A percentile compares a stretch with the other conserved stretches of the same genome.
Evolutionary conservation across 2,888 invertebrate species (phyloP).

Genomic region (Pristionchus mayeri): DNA sequence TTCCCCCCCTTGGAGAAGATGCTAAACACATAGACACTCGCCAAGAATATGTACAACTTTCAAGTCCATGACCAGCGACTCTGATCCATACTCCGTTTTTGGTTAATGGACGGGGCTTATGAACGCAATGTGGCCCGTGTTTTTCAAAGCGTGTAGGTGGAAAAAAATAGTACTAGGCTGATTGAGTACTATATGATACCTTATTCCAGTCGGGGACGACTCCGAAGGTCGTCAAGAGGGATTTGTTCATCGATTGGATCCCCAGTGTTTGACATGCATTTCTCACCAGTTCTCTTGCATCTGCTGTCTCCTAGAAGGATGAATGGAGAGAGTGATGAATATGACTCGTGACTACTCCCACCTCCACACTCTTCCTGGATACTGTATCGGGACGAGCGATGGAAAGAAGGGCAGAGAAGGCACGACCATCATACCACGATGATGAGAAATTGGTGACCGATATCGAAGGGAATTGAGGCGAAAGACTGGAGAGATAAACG

Average conservation of each 20-base stretch:
- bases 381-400: constrained; percentile 15
- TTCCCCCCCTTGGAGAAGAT: no score
- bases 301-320: neutral
- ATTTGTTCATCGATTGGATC: constrained; percentile 20
- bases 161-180: neutral
- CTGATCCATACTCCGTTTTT: no score
- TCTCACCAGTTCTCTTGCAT: neutral
- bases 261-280: neutral
- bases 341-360: neutral
- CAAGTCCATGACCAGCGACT: no score
- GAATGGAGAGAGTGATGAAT: neutral
- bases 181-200: no score
- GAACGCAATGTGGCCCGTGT: no score
- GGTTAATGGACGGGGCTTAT: no score
- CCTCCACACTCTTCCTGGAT: constrained; percentile 25
- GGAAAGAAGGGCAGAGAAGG: neutral
- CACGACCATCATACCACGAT: constrained; percentile 38
- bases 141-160: no score
- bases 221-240: neutral
- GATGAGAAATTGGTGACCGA: constrained; percentile 44
- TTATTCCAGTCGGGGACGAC: constrained; percentile 13
- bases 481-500: neutral
- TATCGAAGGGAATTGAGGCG: neutral
- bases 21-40: no score
- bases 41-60: no score